Evolutionary conservation across 2,888 invertebrate species (phyloP), one percentile per base, ranked within the genome.

Genomic region (Danaus chrysippus): DNA sequence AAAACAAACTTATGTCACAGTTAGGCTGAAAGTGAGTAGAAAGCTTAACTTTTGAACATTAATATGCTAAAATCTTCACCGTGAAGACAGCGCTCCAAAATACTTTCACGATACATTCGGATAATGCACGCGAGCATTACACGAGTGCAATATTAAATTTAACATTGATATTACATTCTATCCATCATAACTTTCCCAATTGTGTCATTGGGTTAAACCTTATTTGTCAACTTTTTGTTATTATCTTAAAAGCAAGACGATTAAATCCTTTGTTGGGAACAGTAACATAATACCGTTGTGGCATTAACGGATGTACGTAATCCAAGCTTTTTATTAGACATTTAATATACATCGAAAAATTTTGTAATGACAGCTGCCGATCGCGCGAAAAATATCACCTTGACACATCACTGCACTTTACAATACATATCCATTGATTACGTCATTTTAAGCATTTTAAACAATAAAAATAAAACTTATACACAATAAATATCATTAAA

Each of bases 1-100:
- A 58, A 63, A 63, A 63, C 72, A 70, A 63, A 68, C 63, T 76
- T 75, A 78, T 79, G 76, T 78, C 76, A 79, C 70, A 61, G 63
- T 71, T 66, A 70, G 63, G 64, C 66, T 73, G 71, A 74, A 76
- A 76, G 70, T 70, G 75, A 81, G 74, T 87, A 88, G 89, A 91
- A 89, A 91, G 87, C 86, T 83, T 70, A 72, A 67, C 72, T 75
- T 73, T 78, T 70, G 70, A 67, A 74, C 80, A 87, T 87, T 85
- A 85, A 83, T 87, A 89, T 90, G 86, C 83, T 84, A 88, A 87
- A 84, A 84, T 83, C 84, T 86, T 81, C 73, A 76, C 78, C 66
- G 81, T 79, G 79, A 86, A 88, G 79, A 84, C 81, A 81, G 76
- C 80, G 81, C 75, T 79, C 79, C 84, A 72, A 87, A 87, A 87